phyloP scores from a whole-genome alignment of 2,797 vertebrate species.

The Melopsittacus undulatus region DNA sequence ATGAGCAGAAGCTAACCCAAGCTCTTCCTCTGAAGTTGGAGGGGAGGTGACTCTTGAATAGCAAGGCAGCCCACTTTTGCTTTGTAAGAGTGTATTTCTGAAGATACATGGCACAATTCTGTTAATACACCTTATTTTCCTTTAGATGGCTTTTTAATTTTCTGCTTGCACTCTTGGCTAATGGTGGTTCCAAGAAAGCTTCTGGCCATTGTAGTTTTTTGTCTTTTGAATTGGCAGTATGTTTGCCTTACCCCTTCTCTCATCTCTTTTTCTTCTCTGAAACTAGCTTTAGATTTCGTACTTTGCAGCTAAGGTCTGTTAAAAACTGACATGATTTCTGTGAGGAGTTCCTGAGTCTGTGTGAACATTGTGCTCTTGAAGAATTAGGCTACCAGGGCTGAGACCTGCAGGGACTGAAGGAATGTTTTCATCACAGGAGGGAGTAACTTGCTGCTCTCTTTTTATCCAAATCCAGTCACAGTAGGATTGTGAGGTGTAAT shows the following conservation, averaged over 20 bases:
- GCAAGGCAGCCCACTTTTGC: not conserved
- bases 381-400: not conserved
- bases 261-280: not conserved
- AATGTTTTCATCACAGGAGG: not conserved
- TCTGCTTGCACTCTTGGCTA: not conserved
- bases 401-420: not conserved
- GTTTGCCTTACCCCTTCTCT: not conserved
- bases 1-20: not conserved
- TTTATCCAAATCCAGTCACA: not conserved
- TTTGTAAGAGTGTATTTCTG: not conserved
- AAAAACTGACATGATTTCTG: not conserved
- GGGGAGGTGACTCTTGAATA: not conserved
- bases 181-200: not conserved
- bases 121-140: not conserved
- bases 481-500: not conserved
- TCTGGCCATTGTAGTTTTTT: not conserved
- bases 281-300: not conserved
- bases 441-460: fast-evolving
- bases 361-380: not conserved
- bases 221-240: not conserved
- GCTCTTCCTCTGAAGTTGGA: not conserved
- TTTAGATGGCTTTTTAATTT: not conserved
- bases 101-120: not conserved
- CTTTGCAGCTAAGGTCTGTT: not conserved
- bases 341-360: not conserved